A percentile compares a stretch with the other conserved stretches of the same genome.
Evolutionary conservation across 1,140 invertebrate genomes (phyloP).

Genomic region (Drosophila ironensis): DNA sequence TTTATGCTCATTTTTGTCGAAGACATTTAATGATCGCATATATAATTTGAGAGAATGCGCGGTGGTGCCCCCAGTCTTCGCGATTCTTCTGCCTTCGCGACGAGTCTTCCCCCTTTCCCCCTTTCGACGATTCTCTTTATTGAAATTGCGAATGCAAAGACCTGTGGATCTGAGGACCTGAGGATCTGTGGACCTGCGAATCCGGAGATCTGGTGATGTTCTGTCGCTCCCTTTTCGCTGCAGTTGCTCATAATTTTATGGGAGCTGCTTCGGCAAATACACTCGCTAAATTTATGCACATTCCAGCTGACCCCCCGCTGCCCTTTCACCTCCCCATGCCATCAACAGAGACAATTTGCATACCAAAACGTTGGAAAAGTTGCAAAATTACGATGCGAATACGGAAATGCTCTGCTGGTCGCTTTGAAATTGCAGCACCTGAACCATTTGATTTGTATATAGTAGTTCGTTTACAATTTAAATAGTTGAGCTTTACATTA

Average conservation of each 20-base stretch:
- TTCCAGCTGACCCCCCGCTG: conserved; percentile 44
- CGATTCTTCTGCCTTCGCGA: too few species aligned
- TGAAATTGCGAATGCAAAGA: conserved; percentile 6
- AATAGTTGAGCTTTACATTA: too few species aligned
- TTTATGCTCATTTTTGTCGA: conserved; percentile 80
- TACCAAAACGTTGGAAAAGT: conserved; percentile 16
- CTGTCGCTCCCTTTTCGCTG: conserved; percentile 16
- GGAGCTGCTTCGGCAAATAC: conserved; percentile 56
- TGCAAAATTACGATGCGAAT: background rate
- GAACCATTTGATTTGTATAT: too few species aligned
- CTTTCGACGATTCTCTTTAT: background rate
- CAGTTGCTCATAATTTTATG: conserved; percentile 77
- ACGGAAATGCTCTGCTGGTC: background rate
- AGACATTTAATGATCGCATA: conserved; percentile 81
- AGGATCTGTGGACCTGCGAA: conserved; percentile 6
- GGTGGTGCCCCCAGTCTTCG: conserved; percentile 41
- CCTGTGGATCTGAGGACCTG: conserved; percentile 10
- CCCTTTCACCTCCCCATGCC: background rate
- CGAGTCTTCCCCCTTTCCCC: background rate
- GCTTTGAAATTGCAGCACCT: too few species aligned
- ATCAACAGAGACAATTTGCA: conserved; percentile 63
- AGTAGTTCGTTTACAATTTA: too few species aligned
- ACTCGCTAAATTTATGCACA: conserved; percentile 79
- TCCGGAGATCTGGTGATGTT: background rate
- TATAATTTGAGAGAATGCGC: conserved; percentile 79